Conservation (phyloP, 2,888 invertebrate genomes). For the Daptonema setosum region DNA sequence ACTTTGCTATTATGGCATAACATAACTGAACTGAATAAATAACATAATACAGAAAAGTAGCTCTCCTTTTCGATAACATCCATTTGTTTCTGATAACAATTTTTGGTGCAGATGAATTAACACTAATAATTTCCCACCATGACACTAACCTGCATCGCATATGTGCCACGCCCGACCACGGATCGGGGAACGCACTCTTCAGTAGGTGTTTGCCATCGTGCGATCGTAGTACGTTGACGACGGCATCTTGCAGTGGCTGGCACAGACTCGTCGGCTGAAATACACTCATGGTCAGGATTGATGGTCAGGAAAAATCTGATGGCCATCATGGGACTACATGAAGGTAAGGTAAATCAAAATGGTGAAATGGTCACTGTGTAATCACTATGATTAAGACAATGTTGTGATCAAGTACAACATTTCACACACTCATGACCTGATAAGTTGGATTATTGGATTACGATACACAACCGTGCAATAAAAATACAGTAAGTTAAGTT, state of each 20-base stretch:
- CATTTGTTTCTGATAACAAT: background rate
- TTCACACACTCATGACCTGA: too few relatives aligned
- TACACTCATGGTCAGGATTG: too few relatives aligned
- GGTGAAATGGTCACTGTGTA: background rate
- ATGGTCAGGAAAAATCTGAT: too few relatives aligned
- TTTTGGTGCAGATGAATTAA: background rate
- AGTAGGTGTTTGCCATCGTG: background rate
- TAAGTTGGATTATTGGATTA: too few relatives aligned
- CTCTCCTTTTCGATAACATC: background rate
- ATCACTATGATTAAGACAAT: too few relatives aligned
- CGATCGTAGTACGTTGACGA: background rate
- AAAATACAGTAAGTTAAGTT: too few relatives aligned
- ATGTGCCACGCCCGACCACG: background rate
- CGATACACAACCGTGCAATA: too few relatives aligned
- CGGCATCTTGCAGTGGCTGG: background rate
- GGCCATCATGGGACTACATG: too few relatives aligned
- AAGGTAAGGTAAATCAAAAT: background rate
- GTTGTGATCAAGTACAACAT: too few relatives aligned
- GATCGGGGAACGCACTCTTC: background rate
- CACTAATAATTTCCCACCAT: background rate
- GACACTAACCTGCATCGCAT: background rate
- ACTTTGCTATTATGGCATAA: too few relatives aligned
- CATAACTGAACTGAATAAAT: too few relatives aligned
- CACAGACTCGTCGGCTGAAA: background rate
- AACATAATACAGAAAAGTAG: background rate